These are phyloP conservation scores for Diloba caeruleocephala DNA, from an alignment of 2,888 invertebrate genomes.

Conservation along the genomic window DNA sequence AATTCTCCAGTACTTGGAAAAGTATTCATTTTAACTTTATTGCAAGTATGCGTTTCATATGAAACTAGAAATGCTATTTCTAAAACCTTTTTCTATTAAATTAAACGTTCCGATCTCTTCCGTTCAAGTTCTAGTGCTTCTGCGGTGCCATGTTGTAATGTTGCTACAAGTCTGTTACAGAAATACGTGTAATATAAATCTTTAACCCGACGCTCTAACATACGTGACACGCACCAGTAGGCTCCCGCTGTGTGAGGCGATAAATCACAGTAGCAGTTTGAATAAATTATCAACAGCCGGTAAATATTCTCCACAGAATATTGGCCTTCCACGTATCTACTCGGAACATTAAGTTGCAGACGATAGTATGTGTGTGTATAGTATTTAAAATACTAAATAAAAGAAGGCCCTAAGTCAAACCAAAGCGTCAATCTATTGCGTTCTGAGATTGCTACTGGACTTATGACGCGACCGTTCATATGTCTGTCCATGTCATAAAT, in stretches of 20 bases:
- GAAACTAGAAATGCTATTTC: too few species aligned
- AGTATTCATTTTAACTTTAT: too few species aligned
- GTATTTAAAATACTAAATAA: too few species aligned
- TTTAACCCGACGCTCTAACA: conserved; percentile 37
- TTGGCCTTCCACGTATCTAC: conserved; percentile 16
- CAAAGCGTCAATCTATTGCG: too few species aligned
- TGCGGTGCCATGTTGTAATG: neutral
- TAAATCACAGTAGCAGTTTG: conserved; percentile 44
- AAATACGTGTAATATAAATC: conserved; percentile 23
- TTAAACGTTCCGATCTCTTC: neutral
- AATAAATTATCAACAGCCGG: conserved; percentile 42
- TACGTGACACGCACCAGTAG: conserved; percentile 36
- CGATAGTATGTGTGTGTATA: too few species aligned
- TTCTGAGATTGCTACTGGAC: too few species aligned
- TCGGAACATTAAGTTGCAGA: too few species aligned
- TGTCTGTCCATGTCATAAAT: too few species aligned
- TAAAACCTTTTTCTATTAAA: neutral
- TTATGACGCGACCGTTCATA: too few species aligned
- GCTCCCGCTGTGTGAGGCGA: conserved; percentile 6
- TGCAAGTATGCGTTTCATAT: too few species aligned
- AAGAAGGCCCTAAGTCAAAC: too few species aligned
- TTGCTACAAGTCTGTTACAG: conserved; percentile 22
- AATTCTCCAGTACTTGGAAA: too few species aligned
- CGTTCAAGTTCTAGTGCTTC: neutral
- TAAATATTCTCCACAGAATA: conserved; percentile 35